Evolutionary conservation across 2,113 vertebrate species (phyloP).

Genomic region (Pollimyrus isidori): DNA sequence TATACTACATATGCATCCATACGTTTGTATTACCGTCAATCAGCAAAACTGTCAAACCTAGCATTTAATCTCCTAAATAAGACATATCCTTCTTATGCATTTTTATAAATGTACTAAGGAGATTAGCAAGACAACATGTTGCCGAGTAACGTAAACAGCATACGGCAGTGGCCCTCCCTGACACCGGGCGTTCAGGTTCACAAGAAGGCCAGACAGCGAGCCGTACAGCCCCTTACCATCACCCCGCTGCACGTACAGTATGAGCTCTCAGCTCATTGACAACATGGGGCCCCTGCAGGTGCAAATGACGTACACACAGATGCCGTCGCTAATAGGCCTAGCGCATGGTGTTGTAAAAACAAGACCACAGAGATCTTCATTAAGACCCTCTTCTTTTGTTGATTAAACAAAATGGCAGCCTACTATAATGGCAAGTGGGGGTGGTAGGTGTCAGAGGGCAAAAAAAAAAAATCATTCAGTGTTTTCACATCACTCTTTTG

Average conservation of each 20-base stretch:
- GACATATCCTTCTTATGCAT: neutral
- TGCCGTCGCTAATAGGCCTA: slow-evolving; percentile 14
- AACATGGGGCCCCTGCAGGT: slow-evolving; percentile 25
- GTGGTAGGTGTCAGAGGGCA: neutral
- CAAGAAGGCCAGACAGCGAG: neutral
- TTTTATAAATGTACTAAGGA: neutral
- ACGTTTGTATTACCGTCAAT: neutral
- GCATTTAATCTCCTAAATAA: neutral
- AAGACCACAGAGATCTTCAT: slow-evolving; percentile 13
- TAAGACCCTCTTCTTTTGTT: slow-evolving; percentile 6
- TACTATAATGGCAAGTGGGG: neutral
- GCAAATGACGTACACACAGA: slow-evolving; percentile 31
- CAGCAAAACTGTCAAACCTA: neutral
- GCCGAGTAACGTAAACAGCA: neutral
- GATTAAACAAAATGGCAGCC: neutral
- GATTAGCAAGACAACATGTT: neutral
- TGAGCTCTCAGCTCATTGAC: slow-evolving; percentile 15
- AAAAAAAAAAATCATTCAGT: neutral
- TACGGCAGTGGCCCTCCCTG: neutral
- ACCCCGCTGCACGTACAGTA: neutral
- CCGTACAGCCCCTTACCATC: neutral
- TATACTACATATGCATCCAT: neutral
- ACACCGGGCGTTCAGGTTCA: neutral
- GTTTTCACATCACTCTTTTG: neutral
- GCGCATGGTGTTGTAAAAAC: neutral